These are phyloP conservation scores for Achroia grisella DNA, from an alignment of 1,140 invertebrate species.

Conservation along the genomic window DNA sequence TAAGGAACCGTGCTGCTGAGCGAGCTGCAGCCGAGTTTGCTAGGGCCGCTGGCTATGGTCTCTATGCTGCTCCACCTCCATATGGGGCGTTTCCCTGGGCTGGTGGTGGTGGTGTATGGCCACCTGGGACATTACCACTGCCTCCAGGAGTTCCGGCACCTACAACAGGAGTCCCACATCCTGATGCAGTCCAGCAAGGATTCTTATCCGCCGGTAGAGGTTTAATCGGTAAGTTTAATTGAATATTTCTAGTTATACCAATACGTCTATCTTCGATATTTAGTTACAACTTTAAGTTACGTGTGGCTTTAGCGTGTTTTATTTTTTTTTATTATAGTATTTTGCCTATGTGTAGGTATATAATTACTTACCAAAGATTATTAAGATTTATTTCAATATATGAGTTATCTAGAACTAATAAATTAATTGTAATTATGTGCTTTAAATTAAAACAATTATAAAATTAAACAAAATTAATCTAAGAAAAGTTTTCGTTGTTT, in stretches of 20 bases:
- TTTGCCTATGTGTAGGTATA: no score
- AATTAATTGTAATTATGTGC: no score
- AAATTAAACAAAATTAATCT: no score
- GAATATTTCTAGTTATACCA: background rate
- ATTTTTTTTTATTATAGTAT: no score
- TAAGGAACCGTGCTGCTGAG: constrained; percentile 92
- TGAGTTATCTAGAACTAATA: no score
- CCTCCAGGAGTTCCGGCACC: constrained; percentile 71
- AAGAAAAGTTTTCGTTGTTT: no score
- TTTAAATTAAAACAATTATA: no score
- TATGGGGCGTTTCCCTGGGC: constrained; percentile 78
- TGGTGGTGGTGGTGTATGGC: constrained; percentile 72
- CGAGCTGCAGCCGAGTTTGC: constrained; percentile 95
- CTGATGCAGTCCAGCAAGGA: constrained; percentile 73
- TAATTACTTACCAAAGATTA: no score
- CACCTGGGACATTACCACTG: constrained; percentile 60
- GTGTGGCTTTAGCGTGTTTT: no score
- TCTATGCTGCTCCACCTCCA: constrained; percentile 84
- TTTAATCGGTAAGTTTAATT: constrained; percentile 50
- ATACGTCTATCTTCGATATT: no score
- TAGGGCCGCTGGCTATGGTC: constrained; percentile 89
- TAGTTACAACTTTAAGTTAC: no score
- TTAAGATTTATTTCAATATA: no score
- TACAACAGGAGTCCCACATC: constrained; percentile 67
- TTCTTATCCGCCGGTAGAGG: constrained; percentile 70